phyloP scores from a whole-genome alignment of 2,113 vertebrate species.

The Trichomycterus rosablanca region DNA sequence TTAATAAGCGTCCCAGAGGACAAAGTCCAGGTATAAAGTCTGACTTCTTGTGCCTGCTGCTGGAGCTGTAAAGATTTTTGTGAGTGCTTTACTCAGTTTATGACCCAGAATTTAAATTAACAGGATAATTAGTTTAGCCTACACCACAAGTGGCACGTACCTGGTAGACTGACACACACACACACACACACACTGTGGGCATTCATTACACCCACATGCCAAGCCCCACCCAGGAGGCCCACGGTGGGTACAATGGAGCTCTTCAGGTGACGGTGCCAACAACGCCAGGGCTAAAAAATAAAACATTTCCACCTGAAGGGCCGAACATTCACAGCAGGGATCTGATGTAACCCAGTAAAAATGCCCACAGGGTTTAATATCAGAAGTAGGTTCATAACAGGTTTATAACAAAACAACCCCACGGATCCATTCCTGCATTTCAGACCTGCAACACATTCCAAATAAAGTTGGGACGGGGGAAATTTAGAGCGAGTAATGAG shows the following conservation, averaged over 20 bases:
- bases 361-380: too few species aligned
- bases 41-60: not conserved
- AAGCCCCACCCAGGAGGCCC: conserved; percentile 32
- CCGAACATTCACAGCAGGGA: not conserved
- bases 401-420: too few species aligned
- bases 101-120: not conserved
- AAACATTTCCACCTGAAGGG: not conserved
- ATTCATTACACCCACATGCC: conserved; percentile 29
- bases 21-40: conserved; percentile 41
- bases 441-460: too few species aligned
- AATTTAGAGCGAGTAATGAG: too few species aligned
- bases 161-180: conserved; percentile 12
- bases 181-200: conserved; percentile 35
- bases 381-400: too few species aligned
- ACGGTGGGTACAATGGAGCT: conserved; percentile 7
- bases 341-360: not conserved
- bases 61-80: not conserved
- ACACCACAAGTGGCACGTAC: conserved; percentile 40
- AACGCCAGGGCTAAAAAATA: not conserved
- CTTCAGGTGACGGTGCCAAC: conserved; percentile 14
- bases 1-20: conserved; percentile 50
- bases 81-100: not conserved
- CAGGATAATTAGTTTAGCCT: conserved; percentile 5
- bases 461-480: too few species aligned
- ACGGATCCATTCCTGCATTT: too few species aligned